phyloP scores from a whole-genome alignment of 2,888 invertebrate species.

The Macropis europaea region DNA sequence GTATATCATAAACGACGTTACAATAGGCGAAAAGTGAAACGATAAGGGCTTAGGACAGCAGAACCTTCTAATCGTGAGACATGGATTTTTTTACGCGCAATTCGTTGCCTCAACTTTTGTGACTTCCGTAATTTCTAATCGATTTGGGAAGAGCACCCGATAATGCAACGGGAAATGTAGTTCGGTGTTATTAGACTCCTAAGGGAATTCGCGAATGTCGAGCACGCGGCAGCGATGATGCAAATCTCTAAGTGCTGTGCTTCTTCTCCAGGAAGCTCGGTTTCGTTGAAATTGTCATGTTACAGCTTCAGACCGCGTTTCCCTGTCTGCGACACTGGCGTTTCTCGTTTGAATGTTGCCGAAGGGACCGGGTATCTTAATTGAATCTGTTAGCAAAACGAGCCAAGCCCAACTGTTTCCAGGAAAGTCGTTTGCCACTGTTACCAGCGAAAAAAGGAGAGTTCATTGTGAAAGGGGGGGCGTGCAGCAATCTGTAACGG shows the following conservation, averaged over 20 bases:
- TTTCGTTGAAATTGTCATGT: conserved; percentile 38
- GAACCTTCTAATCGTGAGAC: no score
- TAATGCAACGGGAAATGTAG: background rate
- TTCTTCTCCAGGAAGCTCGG: conserved; percentile 10
- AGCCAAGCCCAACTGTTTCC: conserved; percentile 34
- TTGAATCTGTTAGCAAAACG: conserved; percentile 53
- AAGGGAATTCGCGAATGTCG: conserved; percentile 4
- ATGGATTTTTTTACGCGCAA: no score
- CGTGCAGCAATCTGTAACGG: background rate
- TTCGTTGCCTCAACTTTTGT: no score
- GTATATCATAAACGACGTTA: no score
- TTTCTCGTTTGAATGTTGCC: conserved; percentile 34
- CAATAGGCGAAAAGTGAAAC: no score
- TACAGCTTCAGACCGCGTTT: conserved; percentile 19
- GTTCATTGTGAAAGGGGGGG: background rate
- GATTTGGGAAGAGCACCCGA: background rate
- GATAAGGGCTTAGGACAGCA: no score
- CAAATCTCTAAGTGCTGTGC: conserved; percentile 19
- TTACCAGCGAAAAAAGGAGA: conserved; percentile 8
- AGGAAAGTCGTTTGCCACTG: conserved; percentile 17
- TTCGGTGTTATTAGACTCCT: background rate
- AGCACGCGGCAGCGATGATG: conserved; percentile 3
- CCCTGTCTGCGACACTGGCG: conserved; percentile 7
- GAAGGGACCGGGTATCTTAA: conserved; percentile 51
- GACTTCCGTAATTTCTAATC: background rate